Evolutionary conservation across 2,113 vertebrate genomes (phyloP).

Genomic region (Todiramphus chloris): DNA sequence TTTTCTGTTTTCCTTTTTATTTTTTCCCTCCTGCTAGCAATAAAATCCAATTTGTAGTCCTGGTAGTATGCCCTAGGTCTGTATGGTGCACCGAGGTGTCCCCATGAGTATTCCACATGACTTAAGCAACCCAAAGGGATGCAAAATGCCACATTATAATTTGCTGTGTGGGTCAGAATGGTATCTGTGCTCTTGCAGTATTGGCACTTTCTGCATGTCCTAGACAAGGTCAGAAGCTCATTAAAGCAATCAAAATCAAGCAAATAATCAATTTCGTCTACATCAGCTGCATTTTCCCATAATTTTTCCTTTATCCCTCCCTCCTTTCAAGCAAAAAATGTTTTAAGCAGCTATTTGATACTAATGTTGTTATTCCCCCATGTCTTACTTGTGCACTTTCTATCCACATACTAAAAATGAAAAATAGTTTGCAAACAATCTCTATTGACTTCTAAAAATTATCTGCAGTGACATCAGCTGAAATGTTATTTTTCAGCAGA

Average conservation of each 20-base stretch:
- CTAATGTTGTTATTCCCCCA: background rate
- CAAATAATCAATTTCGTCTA: slow-evolving; percentile 55
- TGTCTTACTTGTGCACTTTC: background rate
- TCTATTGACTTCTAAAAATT: slow-evolving; percentile 39
- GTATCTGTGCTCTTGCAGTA: slow-evolving; percentile 29
- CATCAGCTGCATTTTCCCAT: slow-evolving; percentile 14
- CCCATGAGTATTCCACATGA: slow-evolving; percentile 70
- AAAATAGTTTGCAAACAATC: slow-evolving; percentile 3
- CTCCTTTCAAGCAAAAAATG: background rate
- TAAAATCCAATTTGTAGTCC: slow-evolving; percentile 70
- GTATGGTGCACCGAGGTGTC: slow-evolving; percentile 67
- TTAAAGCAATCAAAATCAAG: slow-evolving; percentile 21
- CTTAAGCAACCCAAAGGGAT: slow-evolving; percentile 7
- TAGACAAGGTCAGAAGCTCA: slow-evolving; percentile 71
- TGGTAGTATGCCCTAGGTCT: background rate
- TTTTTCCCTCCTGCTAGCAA: slow-evolving; percentile 26
- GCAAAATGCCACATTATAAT: slow-evolving; percentile 33
- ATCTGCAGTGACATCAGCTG: background rate
- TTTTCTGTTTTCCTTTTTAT: slow-evolving; percentile 27
- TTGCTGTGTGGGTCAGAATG: slow-evolving; percentile 12
- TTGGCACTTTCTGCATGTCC: slow-evolving; percentile 64
- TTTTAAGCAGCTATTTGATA: background rate
- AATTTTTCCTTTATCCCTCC: background rate
- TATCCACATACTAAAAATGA: background rate
- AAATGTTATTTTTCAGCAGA: slow-evolving; percentile 2